phyloP scores from a whole-genome alignment of 1,140 invertebrate species.

The Zaprionus ornatus region DNA sequence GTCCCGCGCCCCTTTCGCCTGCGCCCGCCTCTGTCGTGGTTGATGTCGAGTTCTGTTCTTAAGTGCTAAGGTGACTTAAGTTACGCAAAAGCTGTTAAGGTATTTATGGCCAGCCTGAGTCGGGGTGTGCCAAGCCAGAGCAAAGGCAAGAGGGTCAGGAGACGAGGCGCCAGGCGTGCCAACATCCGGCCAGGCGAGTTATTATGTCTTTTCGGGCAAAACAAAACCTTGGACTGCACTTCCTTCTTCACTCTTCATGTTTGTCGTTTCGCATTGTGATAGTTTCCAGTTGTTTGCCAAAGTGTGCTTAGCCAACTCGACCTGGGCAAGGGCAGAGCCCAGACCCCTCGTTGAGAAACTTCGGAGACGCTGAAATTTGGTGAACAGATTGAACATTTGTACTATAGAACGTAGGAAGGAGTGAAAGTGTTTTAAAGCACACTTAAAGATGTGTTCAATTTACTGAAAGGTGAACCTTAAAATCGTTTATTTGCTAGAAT shows the following conservation, averaged over 20 bases:
- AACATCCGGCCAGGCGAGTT: slow-evolving; percentile 27
- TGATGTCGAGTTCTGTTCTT: slow-evolving; percentile 39
- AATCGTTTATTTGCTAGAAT: no score
- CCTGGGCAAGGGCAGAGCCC: background rate
- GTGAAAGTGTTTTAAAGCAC: no score
- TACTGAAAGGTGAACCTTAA: no score
- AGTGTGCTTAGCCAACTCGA: slow-evolving; percentile 22
- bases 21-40: background rate
- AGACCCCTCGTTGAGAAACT: no score
- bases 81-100: slow-evolving; percentile 76
- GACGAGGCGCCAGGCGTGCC: slow-evolving; percentile 13
- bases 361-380: background rate
- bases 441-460: no score
- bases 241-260: slow-evolving; percentile 19
- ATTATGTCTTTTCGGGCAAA: slow-evolving; percentile 39
- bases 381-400: slow-evolving; percentile 4
- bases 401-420: no score
- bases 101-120: slow-evolving; percentile 70
- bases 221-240: slow-evolving; percentile 7
- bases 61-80: slow-evolving; percentile 78
- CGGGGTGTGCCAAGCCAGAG: slow-evolving; percentile 21
- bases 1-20: background rate
- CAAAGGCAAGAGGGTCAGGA: slow-evolving; percentile 5
- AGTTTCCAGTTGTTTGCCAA: slow-evolving; percentile 34
- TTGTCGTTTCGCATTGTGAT: slow-evolving; percentile 24